These are phyloP conservation scores for Euclidia mi DNA, from an alignment of 2,888 invertebrate genomes.

Conservation along the genomic window DNA sequence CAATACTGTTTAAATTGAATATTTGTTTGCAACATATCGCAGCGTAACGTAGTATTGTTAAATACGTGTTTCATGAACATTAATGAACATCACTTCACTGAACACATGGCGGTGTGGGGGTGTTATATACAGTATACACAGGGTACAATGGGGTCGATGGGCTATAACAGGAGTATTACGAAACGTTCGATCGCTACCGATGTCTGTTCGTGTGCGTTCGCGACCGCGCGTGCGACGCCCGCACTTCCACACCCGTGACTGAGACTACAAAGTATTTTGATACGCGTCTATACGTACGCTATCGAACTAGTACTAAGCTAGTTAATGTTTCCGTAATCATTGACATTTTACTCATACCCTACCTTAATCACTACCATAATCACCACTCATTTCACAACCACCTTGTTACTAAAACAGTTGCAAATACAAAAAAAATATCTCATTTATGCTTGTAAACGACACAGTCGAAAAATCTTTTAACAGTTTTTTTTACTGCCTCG, in stretches of 20 bases:
- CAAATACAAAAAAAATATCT: too few relatives aligned
- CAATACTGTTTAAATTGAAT: not conserved
- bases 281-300: constrained; percentile 37
- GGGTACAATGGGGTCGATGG: constrained; percentile 64
- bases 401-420: too few relatives aligned
- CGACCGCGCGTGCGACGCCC: constrained; percentile 66
- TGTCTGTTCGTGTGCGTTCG: constrained; percentile 44
- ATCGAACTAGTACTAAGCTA: constrained; percentile 27
- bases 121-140: constrained; percentile 54
- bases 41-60: constrained; percentile 4
- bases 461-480: too few relatives aligned
- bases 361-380: not conserved
- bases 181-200: constrained; percentile 66
- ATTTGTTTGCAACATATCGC: not conserved
- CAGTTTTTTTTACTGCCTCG: too few relatives aligned
- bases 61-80: constrained; percentile 28
- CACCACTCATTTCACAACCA: too few relatives aligned
- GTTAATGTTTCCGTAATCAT: not conserved
- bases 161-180: constrained; percentile 67
- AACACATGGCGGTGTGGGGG: constrained; percentile 40
- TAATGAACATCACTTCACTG: constrained; percentile 52
- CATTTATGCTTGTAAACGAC: too few relatives aligned
- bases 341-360: not conserved
- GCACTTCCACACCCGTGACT: constrained; percentile 62
- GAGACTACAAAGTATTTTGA: constrained; percentile 46